Evolutionary conservation across 2,797 vertebrate species (phyloP), one percentile per base, ranked within the genome.

Genomic region (Craterocephalus amniculus): DNA sequence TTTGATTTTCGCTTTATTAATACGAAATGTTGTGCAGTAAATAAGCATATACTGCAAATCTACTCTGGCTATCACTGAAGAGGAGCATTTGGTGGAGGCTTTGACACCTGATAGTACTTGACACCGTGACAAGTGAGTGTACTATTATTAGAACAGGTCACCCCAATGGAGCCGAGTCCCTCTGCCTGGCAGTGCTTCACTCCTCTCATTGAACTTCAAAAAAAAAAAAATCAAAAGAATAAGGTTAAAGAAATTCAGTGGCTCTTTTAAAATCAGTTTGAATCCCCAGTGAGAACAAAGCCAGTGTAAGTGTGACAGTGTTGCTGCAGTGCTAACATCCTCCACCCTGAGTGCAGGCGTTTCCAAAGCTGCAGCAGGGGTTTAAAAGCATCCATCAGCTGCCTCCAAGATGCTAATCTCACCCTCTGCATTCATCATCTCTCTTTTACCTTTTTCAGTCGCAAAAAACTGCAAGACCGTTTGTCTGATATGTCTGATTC

Each of bases 61-160:
- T 5, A 29, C 43, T 45, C n/a, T 3, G 38, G 22, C 45, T 36
- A 14, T 69, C 54, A 43, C 48, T 26, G 32, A 56, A 36, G 72
- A 63, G 64, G 54, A 61, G 12, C 40, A 49, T 61, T 40, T 40
- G 36, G 36, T 40, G 4, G 14, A 40, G 36, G 36, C 36, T 40
- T 40, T 40, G 16, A 40, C 36, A 40, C 36, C 36, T 40, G 36
- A 16, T 16, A 40, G 36, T 40, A 14, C 36, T 56, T 34, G n/a
- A 71, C 74, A 62, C 68, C 40, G 74, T 69, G 58, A 63, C 72
- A 78, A 82, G 62, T 65, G 70, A 59, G 57, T 54, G 62, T 18
- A 22, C 68, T 88, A 81, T 87, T 90, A 79, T 87, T 83, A 90
- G 79, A 76, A 29, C 67, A 63, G 79, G 87, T 87, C 82, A 78